Evolutionary conservation across 1,140 invertebrate species (phyloP), one percentile per base, ranked within the genome.

Genomic region (Sesamia nonagrioides): DNA sequence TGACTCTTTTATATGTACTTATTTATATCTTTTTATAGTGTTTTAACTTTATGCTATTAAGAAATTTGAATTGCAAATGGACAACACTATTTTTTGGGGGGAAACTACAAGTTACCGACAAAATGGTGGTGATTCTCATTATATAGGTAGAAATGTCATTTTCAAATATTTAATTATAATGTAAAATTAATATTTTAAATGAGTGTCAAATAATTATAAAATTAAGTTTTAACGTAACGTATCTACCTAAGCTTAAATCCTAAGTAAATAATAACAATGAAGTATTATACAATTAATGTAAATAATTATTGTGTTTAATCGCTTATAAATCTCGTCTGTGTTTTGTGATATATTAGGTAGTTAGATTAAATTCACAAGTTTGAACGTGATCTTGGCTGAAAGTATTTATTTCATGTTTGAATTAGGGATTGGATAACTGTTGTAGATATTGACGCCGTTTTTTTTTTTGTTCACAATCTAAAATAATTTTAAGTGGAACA

Each of bases 281-380:
- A 42, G 58, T 76, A 78, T 71, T 71, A 71, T 54, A 33, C 52
- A 48, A 17, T 63, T 17, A 52, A 71, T 71, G 68, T 71, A 71
- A 71, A 71, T 71, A 71, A 50, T 35, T 68, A 79, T 79, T 66
- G 72, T 18, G 40, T 77, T 77, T 82, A 61, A 50, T 78, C 60
- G 76, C 61, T 78, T 82, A 61, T 37, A 79, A 73, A 82, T 72
- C 81, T 85, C 82, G 83, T 87, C 84, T 85, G 79, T 86, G 78
- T 85, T 87, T 84, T 87, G 84, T 87, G 84, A 87, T 85, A 86
- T 79, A 78, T 82, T 63, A 63, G 35, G 35, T 63, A 87, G 79
- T 71, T 85, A 85, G 77, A 75, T n/a, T 66, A 61, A 79, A 82
- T 80, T 78, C 79, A 71, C 54, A 45, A 21, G 27, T 50, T 35